Evolutionary conservation across 2,888 invertebrate species (phyloP), one percentile per base, ranked within the genome.

Genomic region (Brassicogethes aeneus): DNA sequence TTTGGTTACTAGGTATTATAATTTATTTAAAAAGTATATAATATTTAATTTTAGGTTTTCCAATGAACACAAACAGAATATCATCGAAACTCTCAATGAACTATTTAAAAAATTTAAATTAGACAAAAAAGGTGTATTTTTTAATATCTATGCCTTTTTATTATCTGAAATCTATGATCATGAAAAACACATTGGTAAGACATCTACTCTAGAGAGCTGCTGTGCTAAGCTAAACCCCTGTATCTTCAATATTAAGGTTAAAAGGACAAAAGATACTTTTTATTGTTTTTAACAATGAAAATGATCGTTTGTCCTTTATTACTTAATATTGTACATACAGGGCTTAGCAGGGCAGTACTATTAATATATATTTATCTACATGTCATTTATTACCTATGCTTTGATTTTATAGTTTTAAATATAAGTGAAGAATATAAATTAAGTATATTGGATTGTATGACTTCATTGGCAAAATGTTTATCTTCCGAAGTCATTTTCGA

Each of bases 391-490:
- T 32, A 32, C 7, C 12, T 32, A 12, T 32, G 3, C 8, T 13
- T 32, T 23, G 10, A 7, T 23, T 10, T 64, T 69, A 34, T 55
- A 81, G 82, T 79, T 52, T 71, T 75, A 33, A 61, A 67, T 10
- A 68, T 70, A 3, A 69, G 76, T 1, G 83, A 84, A 59, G 83
- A 84, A 58, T 64, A 81, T 17, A 81, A 82, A 59, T 65, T 75
- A 46, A 69, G 67, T 51, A 71, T 79, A 23, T 65, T 80, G 48
- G 64, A 69, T 47, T 76, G 78, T 49, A 65, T 78, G 13, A 73
- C 65, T 2, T 58, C 65, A 1, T 57, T 82, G 15, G 65, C 76
- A 53, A 59, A 73, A 43, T 67, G 70, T 36, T 54, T 75, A 15
- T 69, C 73, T 2, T 60, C 61, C 1, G 72, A 76, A 44, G 69